phyloP scores from a whole-genome alignment of 2,113 vertebrate species.

The Drymodes brunneopygia region DNA sequence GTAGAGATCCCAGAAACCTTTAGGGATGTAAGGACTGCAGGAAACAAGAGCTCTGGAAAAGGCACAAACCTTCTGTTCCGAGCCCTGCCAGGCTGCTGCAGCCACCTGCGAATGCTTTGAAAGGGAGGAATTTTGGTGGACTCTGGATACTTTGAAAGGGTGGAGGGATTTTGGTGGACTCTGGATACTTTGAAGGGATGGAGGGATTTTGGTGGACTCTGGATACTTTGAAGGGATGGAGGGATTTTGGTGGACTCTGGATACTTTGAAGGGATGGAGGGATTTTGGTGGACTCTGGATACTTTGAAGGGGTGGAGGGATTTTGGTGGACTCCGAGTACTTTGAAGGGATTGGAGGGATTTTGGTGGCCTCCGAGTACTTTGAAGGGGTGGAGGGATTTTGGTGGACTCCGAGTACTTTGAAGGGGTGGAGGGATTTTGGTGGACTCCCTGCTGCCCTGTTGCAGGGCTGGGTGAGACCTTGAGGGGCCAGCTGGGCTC shows the following conservation, averaged over 20 bases:
- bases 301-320: background rate
- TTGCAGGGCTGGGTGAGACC: background rate
- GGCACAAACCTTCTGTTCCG: background rate
- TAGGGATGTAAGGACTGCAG: background rate
- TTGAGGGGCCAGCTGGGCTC: background rate
- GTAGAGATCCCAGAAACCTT: background rate
- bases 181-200: no score
- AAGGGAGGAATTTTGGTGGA: background rate
- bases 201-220: background rate
- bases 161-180: background rate
- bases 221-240: background rate
- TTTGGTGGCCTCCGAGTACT: no score
- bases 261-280: background rate
- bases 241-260: background rate
- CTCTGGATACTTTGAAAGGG: no score
- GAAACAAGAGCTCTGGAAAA: background rate
- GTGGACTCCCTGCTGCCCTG: accelerated
- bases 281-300: background rate
- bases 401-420: background rate
- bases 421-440: background rate
- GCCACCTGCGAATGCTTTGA: background rate
- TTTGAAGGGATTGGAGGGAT: background rate
- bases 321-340: background rate
- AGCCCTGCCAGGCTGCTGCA: background rate
- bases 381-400: no score